Conservation (phyloP, 2,797 vertebrate species). For the Anguilla marmorata region DNA sequence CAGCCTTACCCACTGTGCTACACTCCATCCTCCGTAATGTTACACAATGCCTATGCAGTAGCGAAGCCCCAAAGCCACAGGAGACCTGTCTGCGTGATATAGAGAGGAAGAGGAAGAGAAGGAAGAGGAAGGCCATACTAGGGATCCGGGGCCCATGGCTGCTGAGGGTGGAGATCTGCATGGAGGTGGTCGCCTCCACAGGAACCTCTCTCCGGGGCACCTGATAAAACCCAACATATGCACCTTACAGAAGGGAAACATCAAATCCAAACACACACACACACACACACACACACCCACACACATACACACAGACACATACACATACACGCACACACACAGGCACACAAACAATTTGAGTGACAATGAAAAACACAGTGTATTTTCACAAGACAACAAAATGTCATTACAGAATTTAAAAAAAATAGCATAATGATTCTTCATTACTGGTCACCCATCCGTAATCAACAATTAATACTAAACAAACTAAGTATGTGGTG, state of each 20-base stretch:
- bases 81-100: neutral
- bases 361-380: neutral
- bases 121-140: conserved; percentile 49
- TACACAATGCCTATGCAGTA: neutral
- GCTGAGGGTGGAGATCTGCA: conserved; percentile 59
- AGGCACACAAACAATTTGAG: neutral
- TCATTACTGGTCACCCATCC: neutral
- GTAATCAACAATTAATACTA: neutral
- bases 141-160: conserved; percentile 64
- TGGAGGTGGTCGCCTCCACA: conserved; percentile 58
- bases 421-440: neutral
- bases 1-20: no score
- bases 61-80: neutral
- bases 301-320: neutral
- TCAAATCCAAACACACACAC: neutral
- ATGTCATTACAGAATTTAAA: neutral
- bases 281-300: neutral
- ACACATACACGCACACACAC: neutral
- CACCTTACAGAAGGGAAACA: neutral
- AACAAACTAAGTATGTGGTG: neutral
- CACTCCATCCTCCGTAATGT: neutral
- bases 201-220: conserved; percentile 55
- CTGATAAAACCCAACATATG: neutral
- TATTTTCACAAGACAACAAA: neutral
- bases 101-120: neutral